Evolutionary conservation across 2,888 invertebrate genomes (phyloP).

Genomic region (Tetheella fluctuosa): DNA sequence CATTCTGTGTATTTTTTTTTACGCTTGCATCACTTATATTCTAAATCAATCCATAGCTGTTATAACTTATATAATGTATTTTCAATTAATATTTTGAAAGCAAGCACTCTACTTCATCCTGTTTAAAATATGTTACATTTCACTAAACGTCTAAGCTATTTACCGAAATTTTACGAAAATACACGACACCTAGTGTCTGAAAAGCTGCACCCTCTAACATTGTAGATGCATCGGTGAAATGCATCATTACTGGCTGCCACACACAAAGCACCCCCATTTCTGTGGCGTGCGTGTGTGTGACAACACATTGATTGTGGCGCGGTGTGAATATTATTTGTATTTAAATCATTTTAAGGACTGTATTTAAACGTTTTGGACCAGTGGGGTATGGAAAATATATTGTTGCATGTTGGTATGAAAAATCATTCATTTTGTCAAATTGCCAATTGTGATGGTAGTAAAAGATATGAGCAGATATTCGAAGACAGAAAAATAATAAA

Average conservation of each 20-base stretch:
- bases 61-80: too few relatives aligned
- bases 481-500: neutral
- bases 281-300: slow-evolving; percentile 22
- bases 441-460: too few relatives aligned
- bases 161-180: slow-evolving; percentile 34
- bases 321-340: slow-evolving; percentile 22
- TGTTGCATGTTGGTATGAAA: neutral
- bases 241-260: slow-evolving; percentile 62
- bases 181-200: slow-evolving; percentile 37
- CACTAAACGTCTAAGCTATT: slow-evolving; percentile 36
- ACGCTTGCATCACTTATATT: neutral
- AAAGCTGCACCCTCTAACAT: slow-evolving; percentile 32
- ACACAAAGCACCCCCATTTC: slow-evolving; percentile 47
- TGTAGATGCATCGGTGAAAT: slow-evolving; percentile 59
- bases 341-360: slow-evolving; percentile 1
- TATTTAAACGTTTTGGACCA: neutral
- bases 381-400: neutral
- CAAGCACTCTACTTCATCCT: too few relatives aligned
- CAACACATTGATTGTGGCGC: slow-evolving; percentile 36
- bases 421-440: neutral
- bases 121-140: slow-evolving; percentile 6
- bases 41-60: too few relatives aligned
- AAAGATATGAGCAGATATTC: neutral
- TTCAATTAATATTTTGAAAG: too few relatives aligned
- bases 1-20: too few relatives aligned